Percentiles rank a stretch among this genome's conserved stretches.
Evolutionary conservation across 2,797 vertebrate genomes (phyloP).

Genomic region (Fringilla coelebs): DNA sequence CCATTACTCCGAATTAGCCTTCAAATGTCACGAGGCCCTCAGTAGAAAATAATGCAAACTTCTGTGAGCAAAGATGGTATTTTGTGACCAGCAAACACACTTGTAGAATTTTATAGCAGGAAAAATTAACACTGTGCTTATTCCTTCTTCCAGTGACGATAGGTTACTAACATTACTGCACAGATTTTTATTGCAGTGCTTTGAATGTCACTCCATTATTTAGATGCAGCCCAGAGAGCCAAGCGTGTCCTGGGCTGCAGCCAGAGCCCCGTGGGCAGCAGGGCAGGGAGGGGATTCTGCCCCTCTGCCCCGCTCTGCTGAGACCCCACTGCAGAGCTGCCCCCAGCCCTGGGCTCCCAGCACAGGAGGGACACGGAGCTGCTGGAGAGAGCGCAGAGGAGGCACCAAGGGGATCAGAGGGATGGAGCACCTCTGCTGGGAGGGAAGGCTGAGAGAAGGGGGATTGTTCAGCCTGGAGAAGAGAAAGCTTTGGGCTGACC

Average conservation of each 20-base stretch:
- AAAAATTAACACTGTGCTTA: neutral
- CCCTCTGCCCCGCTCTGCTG: neutral
- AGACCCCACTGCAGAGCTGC: neutral
- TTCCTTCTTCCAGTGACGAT: neutral
- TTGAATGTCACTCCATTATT: neutral
- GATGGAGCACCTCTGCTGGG: rapidly evolving
- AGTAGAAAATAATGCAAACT: neutral
- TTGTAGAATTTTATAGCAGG: neutral
- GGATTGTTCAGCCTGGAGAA: neutral
- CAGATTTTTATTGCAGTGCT: neutral
- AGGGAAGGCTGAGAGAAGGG: neutral
- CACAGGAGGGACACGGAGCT: neutral
- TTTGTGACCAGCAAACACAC: neutral
- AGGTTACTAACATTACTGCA: neutral
- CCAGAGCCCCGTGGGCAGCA: neutral
- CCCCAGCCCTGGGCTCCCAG: neutral
- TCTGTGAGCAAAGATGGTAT: neutral
- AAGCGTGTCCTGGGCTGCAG: neutral
- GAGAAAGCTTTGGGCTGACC: rapidly evolving
- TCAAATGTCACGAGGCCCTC: neutral
- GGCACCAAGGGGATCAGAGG: no score
- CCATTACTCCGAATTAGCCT: neutral
- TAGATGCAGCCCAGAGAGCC: neutral
- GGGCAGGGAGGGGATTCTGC: neutral
- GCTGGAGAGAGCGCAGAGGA: neutral